Conservation (phyloP, 1,140 invertebrate genomes). For the Saxidomus purpurata region DNA sequence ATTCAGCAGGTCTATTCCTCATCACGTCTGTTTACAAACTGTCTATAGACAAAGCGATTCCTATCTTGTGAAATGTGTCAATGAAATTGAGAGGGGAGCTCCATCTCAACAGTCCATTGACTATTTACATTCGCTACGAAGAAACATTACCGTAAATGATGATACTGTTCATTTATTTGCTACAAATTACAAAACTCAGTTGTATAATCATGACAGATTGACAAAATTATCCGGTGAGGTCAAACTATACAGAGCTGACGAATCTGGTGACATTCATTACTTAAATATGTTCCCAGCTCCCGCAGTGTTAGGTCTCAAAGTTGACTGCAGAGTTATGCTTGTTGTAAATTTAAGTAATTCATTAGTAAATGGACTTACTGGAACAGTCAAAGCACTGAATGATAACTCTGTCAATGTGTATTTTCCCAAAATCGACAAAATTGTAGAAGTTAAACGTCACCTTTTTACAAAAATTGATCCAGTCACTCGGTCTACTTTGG, state of each 20-base stretch:
- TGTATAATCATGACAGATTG: not conserved
- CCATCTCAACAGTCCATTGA: too few species aligned
- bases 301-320: not conserved
- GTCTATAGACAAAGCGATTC: not conserved
- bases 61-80: not conserved
- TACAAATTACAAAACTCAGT: too few species aligned
- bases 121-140: not conserved
- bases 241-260: not conserved
- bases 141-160: too few species aligned
- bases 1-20: not conserved
- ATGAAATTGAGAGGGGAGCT: too few species aligned
- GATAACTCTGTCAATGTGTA: not conserved
- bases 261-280: too few species aligned
- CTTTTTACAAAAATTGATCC: conserved; percentile 3
- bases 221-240: not conserved
- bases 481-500: too few species aligned
- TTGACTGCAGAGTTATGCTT: not conserved
- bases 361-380: not conserved
- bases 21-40: not conserved
- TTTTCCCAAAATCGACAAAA: not conserved
- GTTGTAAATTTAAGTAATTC: not conserved
- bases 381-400: too few species aligned
- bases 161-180: too few species aligned
- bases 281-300: conserved; percentile 23
- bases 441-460: not conserved